Conservation (phyloP, 2,888 invertebrate genomes). For the Drosophila bunnanda region DNA sequence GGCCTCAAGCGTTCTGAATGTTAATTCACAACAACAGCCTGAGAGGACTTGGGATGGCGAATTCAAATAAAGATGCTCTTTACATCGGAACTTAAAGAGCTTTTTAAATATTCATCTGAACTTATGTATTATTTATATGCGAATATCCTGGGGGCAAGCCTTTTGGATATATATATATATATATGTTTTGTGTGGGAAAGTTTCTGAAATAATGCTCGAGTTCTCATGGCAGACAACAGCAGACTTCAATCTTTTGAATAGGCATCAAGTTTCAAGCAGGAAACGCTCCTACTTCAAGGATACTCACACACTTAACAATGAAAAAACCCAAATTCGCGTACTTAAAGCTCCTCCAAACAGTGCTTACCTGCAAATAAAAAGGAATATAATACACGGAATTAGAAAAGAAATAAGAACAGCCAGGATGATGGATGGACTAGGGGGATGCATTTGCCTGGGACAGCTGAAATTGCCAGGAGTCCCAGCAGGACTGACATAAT, state of each 20-base stretch:
- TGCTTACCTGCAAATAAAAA: constrained; percentile 65
- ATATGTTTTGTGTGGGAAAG: constrained; percentile 57
- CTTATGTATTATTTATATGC: constrained; percentile 17
- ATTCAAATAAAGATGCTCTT: constrained; percentile 13
- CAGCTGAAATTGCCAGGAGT: constrained; percentile 38
- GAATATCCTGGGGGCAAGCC: constrained; percentile 10
- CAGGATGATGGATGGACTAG: constrained; percentile 25
- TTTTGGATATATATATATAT: background rate
- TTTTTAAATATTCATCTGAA: constrained; percentile 31
- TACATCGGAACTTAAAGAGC: constrained; percentile 23
- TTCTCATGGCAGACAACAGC: constrained; percentile 39
- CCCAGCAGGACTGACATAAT: constrained; percentile 51
- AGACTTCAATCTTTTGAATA: constrained; percentile 42
- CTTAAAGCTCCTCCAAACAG: constrained; percentile 22
- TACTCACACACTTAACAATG: constrained; percentile 42
- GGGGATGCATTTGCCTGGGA: constrained; percentile 35
- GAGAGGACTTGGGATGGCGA: background rate
- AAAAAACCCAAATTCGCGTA: constrained; percentile 14
- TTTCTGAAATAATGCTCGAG: constrained; percentile 24
- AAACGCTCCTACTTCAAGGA: constrained; percentile 35
- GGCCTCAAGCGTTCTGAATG: constrained; percentile 21
- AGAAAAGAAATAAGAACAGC: constrained; percentile 39
- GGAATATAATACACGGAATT: constrained; percentile 34
- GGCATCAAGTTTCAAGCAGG: constrained; percentile 72
- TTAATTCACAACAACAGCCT: constrained; percentile 31